Evolutionary conservation across 2,113 vertebrate species (phyloP), one percentile per base, ranked within the genome.

Genomic region (Nesogale talazaci): DNA sequence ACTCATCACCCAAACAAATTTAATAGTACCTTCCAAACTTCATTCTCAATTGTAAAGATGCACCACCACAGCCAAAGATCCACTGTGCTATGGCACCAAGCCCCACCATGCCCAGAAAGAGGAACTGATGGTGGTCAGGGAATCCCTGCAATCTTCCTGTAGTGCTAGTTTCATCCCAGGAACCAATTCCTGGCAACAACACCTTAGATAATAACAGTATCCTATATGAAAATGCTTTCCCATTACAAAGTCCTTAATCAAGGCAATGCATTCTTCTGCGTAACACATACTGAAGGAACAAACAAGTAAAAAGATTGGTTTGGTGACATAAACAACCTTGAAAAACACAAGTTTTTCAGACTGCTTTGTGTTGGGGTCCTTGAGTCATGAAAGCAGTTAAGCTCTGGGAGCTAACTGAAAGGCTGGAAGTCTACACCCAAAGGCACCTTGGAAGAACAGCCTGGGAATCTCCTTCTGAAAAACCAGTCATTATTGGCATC

Each of bases 11-110:
- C 70, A 83, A 89, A 59, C 56, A n/a, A 67, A 87, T 84, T n/a
- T 76, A 84, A 94, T 8, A 84, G 82, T 61, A 69, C 85, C 25
- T 88, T 74, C 74, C 40, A 72, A 86, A 78, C 34, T 38, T 77
- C 74, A 36, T 52, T 86, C 46, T 92, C 40, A 79, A 77, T 29
- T 59, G 67, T n/a, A 89, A 86, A 85, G 6, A 65, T 46, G 29
- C 31, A 92, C 69, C 79, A 61, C 42, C 83, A 82, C 15, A 70
- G 34, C n/a, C 27, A 1, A 83, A n/a, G 70, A 29, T 72, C 70
- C n/a, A 81, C 0, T n/a, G 61, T 6, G 70, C 69, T 69, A 31
- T 46, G 17, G 27, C 83, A 57, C 23, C n/a, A n/a, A 76, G 65
- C 46, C 42, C 61, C n/a, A 61, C 9, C 46, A 65, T 27, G 59